These are phyloP conservation scores for Hermaeophaga mercurialis DNA, from an alignment of 2,888 invertebrate species.

Conservation along the genomic window DNA sequence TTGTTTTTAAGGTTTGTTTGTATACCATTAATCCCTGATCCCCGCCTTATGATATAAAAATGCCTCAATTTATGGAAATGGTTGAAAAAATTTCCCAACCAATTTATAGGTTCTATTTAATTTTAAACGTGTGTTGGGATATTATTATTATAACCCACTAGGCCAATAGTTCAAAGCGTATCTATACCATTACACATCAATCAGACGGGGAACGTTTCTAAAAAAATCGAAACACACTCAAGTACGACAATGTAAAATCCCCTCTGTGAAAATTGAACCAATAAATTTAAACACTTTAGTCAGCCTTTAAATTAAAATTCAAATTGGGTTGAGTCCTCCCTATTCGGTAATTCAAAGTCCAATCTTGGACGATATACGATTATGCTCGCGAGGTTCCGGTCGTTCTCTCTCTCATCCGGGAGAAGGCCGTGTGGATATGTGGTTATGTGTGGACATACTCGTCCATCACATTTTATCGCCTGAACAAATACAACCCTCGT, in stretches of 20 bases:
- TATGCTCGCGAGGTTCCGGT: constrained; percentile 57
- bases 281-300: constrained; percentile 54
- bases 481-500: constrained; percentile 58
- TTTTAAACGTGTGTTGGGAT: too few species aligned
- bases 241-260: constrained; percentile 34
- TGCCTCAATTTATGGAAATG: too few species aligned
- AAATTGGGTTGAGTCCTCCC: constrained; percentile 54
- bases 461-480: constrained; percentile 59
- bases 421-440: constrained; percentile 47
- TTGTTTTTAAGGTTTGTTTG: too few species aligned
- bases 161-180: too few species aligned
- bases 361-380: constrained; percentile 60
- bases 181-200: constrained; percentile 27
- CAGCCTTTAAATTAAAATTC: constrained; percentile 59
- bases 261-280: constrained; percentile 46
- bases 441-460: constrained; percentile 60
- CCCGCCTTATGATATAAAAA: too few species aligned
- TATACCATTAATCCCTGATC: too few species aligned
- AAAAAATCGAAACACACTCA: constrained; percentile 37
- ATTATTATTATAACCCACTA: too few species aligned
- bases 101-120: too few species aligned
- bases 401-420: constrained; percentile 53
- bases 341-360: constrained; percentile 54
- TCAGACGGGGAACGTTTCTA: too few species aligned
- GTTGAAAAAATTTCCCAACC: too few species aligned